These are phyloP conservation scores for Acanthornis magna DNA, from an alignment of 2,797 vertebrate genomes.

Conservation along the genomic window DNA sequence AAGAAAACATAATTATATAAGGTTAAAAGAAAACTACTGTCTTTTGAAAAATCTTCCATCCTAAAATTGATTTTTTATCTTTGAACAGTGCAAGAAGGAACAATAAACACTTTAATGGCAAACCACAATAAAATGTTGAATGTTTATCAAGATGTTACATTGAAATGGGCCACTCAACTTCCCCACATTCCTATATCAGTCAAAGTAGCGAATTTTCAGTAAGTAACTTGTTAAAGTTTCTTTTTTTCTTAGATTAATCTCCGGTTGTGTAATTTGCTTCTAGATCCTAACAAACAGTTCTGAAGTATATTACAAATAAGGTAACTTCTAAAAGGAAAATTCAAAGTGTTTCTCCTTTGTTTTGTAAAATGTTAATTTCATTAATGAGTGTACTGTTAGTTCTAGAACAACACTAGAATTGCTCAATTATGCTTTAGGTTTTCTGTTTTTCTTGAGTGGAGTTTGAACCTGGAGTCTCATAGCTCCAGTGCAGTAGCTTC, in stretches of 20 bases:
- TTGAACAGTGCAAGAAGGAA: constrained; percentile 86
- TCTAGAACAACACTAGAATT: not conserved
- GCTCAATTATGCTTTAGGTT: not conserved
- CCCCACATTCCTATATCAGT: constrained; percentile 84
- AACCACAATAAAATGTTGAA: constrained; percentile 91
- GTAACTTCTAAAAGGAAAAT: not conserved
- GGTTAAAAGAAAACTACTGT: not conserved
- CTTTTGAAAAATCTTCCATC: not conserved
- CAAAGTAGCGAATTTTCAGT: constrained; percentile 87
- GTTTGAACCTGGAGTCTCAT: not conserved
- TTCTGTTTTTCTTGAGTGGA: not conserved
- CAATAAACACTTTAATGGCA: constrained; percentile 86
- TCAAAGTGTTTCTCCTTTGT: not conserved
- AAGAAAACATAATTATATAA: not conserved
- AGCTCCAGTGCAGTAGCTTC: not conserved
- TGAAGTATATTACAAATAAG: not conserved
- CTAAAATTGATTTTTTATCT: constrained; percentile 26
- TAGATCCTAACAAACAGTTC: not conserved
- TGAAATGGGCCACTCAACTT: constrained; percentile 94
- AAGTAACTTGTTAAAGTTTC: constrained; percentile 72
- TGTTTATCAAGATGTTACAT: constrained; percentile 90
- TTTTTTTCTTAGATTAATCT: not conserved
- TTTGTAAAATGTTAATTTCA: not conserved
- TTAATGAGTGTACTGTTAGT: not conserved
- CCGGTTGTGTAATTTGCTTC: not conserved